Percentiles rank a stretch among this genome's conserved stretches.
These are phyloP conservation scores for Centropus unirufus DNA, from an alignment of 2,113 vertebrate genomes.

Conservation along the genomic window DNA sequence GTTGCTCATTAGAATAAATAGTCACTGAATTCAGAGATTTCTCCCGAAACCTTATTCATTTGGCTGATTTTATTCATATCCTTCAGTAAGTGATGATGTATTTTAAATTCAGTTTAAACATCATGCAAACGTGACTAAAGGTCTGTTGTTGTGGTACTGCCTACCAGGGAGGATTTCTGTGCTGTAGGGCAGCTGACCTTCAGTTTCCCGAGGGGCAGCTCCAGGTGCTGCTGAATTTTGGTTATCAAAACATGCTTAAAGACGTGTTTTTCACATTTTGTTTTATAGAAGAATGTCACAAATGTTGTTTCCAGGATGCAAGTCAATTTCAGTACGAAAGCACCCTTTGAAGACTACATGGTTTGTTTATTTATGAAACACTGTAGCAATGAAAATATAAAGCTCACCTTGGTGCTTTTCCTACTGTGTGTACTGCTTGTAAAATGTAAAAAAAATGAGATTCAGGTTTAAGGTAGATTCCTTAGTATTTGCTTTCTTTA, in stretches of 20 bases:
- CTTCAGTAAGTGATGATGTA: background rate
- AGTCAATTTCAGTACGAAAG: background rate
- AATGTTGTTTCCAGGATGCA: background rate
- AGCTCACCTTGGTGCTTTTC: background rate
- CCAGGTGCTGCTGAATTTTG: background rate
- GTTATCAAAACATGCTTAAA: background rate
- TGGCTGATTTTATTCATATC: background rate
- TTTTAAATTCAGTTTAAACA: background rate
- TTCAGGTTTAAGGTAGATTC: background rate
- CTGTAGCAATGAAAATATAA: background rate
- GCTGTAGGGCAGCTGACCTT: background rate
- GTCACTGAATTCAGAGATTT: background rate
- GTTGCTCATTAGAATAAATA: background rate
- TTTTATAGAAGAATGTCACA: background rate
- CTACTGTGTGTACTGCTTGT: background rate
- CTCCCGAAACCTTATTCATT: background rate
- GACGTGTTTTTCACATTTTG: background rate
- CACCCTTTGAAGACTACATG: fast-evolving
- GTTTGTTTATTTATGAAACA: background rate
- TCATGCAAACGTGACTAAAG: background rate
- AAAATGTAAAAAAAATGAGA: background rate
- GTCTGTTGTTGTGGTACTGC: background rate
- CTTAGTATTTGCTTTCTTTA: background rate
- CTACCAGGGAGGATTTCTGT: background rate
- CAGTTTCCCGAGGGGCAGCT: background rate